Percentiles rank a stretch among this genome's conserved stretches.
Conservation (phyloP, 2,888 invertebrate genomes). For the Hydropsyche betteni region DNA sequence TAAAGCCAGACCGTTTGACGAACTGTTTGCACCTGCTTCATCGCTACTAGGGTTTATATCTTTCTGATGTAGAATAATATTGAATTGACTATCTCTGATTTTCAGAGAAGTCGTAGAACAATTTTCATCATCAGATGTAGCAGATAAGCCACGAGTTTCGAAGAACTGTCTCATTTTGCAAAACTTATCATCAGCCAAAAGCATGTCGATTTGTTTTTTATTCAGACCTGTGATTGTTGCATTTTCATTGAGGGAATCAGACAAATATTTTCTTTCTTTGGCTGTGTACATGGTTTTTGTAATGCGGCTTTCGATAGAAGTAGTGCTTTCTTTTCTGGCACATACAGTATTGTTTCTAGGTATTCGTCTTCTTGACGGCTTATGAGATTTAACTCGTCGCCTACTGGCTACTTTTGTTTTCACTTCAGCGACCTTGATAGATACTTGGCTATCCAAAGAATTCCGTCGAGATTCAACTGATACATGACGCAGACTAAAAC, state of each 20-base stretch:
- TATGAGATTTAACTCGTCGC: slow-evolving; percentile 61
- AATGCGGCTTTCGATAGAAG: slow-evolving; percentile 82
- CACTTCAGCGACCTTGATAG: slow-evolving; percentile 85
- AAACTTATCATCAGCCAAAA: slow-evolving; percentile 57
- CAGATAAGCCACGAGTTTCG: slow-evolving; percentile 59
- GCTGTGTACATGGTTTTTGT: slow-evolving; percentile 62
- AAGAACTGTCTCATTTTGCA: slow-evolving; percentile 57
- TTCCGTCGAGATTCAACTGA: slow-evolving; percentile 88
- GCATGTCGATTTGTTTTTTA: slow-evolving; percentile 54
- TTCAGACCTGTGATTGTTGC: slow-evolving; percentile 56
- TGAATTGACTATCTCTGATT: slow-evolving; percentile 58
- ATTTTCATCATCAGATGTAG: slow-evolving; percentile 59
- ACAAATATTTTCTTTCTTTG: slow-evolving; percentile 39
- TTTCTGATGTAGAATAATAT: slow-evolving; percentile 55
- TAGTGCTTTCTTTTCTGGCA: slow-evolving; percentile 73
- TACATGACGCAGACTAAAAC: slow-evolving; percentile 81
- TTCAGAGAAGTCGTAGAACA: slow-evolving; percentile 58
- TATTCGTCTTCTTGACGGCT: slow-evolving; percentile 59
- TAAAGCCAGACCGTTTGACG: slow-evolving; percentile 42
- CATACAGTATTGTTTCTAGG: slow-evolving; percentile 57
- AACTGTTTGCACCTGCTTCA: slow-evolving; percentile 38
- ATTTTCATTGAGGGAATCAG: slow-evolving; percentile 54
- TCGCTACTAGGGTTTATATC: slow-evolving; percentile 43
- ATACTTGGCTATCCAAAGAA: slow-evolving; percentile 87
- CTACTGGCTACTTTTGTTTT: slow-evolving; percentile 74